Conservation (phyloP, 1,140 invertebrate species). For the Drosophila kanapiae region DNA sequence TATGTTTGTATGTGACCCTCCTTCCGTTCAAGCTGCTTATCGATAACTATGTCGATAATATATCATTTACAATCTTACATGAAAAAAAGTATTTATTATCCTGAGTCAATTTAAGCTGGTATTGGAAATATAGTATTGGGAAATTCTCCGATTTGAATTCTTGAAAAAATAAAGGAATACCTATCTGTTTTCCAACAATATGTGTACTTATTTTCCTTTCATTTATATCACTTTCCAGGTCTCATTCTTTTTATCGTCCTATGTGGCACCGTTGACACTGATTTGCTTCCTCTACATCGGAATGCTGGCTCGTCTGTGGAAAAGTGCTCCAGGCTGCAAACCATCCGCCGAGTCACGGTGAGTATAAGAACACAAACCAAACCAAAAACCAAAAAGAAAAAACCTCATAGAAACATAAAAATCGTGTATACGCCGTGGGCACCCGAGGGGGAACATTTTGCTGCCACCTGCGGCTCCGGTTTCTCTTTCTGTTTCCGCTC, state of each 20-base stretch:
- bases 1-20: too few relatives aligned
- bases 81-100: too few relatives aligned
- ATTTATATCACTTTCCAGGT: constrained; percentile 86
- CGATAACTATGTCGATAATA: too few relatives aligned
- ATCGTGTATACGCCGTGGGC: constrained; percentile 23
- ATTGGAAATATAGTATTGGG: background rate
- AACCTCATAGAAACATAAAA: background rate
- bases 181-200: too few relatives aligned
- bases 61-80: too few relatives aligned
- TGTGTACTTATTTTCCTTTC: background rate
- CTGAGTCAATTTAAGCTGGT: too few relatives aligned
- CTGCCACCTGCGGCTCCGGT: constrained; percentile 35
- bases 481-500: constrained; percentile 16
- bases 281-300: constrained; percentile 96
- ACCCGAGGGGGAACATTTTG: background rate
- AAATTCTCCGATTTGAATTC: too few relatives aligned
- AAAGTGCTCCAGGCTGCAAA: constrained; percentile 91
- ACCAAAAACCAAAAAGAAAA: background rate
- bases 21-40: too few relatives aligned
- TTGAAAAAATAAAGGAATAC: background rate
- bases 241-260: constrained; percentile 94
- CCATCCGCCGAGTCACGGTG: constrained; percentile 87
- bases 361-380: constrained; percentile 20
- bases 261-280: constrained; percentile 93
- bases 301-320: constrained; percentile 95